These are phyloP conservation scores for Nebria brevicollis DNA, from an alignment of 2,888 invertebrate genomes.

Conservation along the genomic window DNA sequence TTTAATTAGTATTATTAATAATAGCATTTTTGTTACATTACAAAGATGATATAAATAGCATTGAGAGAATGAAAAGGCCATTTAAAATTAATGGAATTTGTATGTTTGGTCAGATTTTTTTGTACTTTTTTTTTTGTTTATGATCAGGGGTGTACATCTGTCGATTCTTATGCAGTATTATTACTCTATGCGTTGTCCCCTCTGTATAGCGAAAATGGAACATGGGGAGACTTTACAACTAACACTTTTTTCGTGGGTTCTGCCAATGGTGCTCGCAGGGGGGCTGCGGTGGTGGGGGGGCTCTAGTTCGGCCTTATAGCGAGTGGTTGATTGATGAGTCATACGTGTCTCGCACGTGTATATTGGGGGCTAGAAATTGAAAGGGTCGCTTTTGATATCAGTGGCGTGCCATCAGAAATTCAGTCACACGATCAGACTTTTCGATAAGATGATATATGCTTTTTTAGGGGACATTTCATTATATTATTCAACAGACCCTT, in stretches of 20 bases:
- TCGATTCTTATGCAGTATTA: conserved; percentile 32
- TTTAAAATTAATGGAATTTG: background rate
- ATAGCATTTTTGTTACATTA: background rate
- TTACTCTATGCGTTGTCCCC: conserved; percentile 22
- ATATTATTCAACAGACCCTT: background rate
- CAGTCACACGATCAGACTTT: background rate
- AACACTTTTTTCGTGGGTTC: conserved; percentile 4
- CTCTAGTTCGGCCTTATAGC: background rate
- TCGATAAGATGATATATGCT: background rate
- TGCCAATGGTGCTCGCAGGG: conserved; percentile 15
- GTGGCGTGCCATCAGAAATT: conserved; percentile 30
- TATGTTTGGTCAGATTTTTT: conserved; percentile 40
- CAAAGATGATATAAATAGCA: background rate
- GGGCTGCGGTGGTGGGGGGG: background rate
- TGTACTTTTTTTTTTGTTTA: background rate
- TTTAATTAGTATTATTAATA: no score
- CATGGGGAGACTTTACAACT: no score
- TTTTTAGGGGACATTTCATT: background rate
- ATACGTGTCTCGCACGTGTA: conserved; percentile 29
- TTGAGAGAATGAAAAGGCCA: background rate
- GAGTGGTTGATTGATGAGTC: conserved; percentile 18
- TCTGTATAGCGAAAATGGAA: conserved; percentile 5
- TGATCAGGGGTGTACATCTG: conserved; percentile 43
- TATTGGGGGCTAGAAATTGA: conserved; percentile 28
- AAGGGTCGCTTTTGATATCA: conserved; percentile 32